Conservation (phyloP, 2,888 invertebrate genomes). For the Crematogaster levior region DNA sequence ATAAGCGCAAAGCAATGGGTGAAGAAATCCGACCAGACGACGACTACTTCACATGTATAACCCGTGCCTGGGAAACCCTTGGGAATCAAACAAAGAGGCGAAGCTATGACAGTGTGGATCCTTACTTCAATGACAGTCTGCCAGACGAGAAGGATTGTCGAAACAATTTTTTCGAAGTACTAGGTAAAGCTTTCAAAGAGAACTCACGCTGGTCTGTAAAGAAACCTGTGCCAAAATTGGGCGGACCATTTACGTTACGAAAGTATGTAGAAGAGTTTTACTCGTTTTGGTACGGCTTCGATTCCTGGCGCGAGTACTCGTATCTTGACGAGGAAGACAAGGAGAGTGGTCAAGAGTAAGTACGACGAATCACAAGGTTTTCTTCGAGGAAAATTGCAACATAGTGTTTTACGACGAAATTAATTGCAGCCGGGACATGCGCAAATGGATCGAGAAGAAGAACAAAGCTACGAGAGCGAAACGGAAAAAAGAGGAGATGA, state of each 20-base stretch:
- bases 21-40: constrained; percentile 95
- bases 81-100: constrained; percentile 93
- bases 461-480: constrained; percentile 97
- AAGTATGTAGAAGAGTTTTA: constrained; percentile 97
- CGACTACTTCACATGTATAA: constrained; percentile 99
- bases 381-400: constrained; percentile 2
- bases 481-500: constrained; percentile 98
- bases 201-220: constrained; percentile 97
- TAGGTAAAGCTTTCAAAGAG: constrained; percentile 89
- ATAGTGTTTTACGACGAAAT: constrained; percentile 28
- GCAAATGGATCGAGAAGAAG: constrained; percentile 99
- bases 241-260: constrained; percentile 91
- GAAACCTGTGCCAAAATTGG: constrained; percentile 93
- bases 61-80: constrained; percentile 97
- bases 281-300: constrained; percentile 99
- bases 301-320: constrained; percentile 99
- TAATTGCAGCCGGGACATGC: constrained; percentile 91
- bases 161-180: constrained; percentile 91
- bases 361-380: constrained; percentile 37
- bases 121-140: constrained; percentile 95
- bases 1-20: constrained; percentile 97
- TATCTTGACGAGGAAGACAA: constrained; percentile 99
- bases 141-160: constrained; percentile 92
- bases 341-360: constrained; percentile 95
- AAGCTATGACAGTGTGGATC: constrained; percentile 99